These are phyloP conservation scores for Drosophila pseudotalamancana DNA, from an alignment of 2,888 invertebrate genomes.

Conservation along the genomic window DNA sequence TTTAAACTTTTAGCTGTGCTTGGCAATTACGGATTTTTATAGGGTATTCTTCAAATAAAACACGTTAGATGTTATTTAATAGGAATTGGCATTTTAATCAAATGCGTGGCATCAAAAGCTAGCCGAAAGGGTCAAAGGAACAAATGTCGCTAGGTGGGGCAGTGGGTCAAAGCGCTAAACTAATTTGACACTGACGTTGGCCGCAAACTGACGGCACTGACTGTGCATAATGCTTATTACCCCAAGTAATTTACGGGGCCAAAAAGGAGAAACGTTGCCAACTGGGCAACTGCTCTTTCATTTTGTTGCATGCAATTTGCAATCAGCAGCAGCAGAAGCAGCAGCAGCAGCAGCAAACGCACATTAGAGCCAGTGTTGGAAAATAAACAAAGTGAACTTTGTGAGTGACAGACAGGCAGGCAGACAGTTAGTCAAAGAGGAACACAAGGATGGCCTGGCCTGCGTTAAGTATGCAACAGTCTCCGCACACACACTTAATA, in stretches of 20 bases:
- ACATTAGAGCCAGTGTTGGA: slow-evolving; percentile 66
- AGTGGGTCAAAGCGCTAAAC: slow-evolving; percentile 43
- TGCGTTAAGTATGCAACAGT: slow-evolving; percentile 33
- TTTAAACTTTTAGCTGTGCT: too few species aligned
- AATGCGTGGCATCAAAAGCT: slow-evolving; percentile 48
- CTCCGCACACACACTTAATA: slow-evolving; percentile 29
- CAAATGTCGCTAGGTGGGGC: neutral
- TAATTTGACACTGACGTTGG: slow-evolving; percentile 68
- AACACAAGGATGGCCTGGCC: slow-evolving; percentile 2
- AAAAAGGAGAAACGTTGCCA: slow-evolving; percentile 6
- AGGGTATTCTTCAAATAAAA: neutral
- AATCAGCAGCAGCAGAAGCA: slow-evolving; percentile 52
- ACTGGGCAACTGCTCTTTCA: slow-evolving; percentile 35
- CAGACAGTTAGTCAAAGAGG: slow-evolving; percentile 24
- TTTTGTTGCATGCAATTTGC: slow-evolving; percentile 64
- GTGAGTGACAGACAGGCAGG: slow-evolving; percentile 42
- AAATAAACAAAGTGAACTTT: slow-evolving; percentile 61
- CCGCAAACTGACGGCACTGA: slow-evolving; percentile 31
- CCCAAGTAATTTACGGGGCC: slow-evolving; percentile 58
- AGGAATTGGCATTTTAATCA: slow-evolving; percentile 53
- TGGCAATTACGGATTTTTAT: too few species aligned
- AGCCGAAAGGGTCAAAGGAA: slow-evolving; percentile 25
- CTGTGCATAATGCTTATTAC: slow-evolving; percentile 75
- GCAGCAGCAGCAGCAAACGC: slow-evolving; percentile 24
- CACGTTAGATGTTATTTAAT: neutral